Evolutionary conservation across 2,797 vertebrate species (phyloP).

Genomic region (Neosalanx taihuensis): DNA sequence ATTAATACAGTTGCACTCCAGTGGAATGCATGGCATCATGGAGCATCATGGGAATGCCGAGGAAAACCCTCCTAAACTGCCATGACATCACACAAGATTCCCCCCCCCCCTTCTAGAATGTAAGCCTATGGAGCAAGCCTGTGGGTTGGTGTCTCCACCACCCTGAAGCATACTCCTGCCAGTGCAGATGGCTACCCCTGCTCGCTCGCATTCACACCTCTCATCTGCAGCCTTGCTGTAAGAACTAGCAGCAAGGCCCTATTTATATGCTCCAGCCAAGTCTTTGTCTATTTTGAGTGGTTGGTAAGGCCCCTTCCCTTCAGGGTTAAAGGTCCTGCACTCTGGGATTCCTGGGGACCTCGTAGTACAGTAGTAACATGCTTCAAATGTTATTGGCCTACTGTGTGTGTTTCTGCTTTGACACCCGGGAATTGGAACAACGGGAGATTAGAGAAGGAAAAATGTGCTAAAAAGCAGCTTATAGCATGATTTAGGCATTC

Average conservation of each 20-base stretch:
- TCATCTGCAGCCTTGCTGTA: constrained; percentile 45
- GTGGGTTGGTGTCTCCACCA: constrained; percentile 55
- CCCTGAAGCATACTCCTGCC: constrained; percentile 17
- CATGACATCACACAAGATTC: constrained; percentile 47
- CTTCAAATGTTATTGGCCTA: constrained; percentile 7
- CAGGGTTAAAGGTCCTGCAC: constrained; percentile 46
- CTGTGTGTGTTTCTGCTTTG: constrained; percentile 16
- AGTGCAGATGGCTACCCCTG: constrained; percentile 40
- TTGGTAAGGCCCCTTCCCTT: constrained; percentile 40
- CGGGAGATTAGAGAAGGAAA: constrained; percentile 24
- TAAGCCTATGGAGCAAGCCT: constrained; percentile 48
- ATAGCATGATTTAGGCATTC: background rate
- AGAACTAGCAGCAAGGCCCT: constrained; percentile 44
- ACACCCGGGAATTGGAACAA: constrained; percentile 17
- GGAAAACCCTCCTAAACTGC: constrained; percentile 39
- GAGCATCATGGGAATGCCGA: constrained; percentile 23
- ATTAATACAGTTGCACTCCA: constrained; percentile 37
- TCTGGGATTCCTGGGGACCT: constrained; percentile 22
- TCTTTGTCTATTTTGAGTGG: constrained; percentile 48
- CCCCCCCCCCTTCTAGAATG: constrained; percentile 15
- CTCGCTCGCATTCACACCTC: constrained; percentile 48
- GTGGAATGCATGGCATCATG: constrained; percentile 26
- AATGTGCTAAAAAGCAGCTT: constrained; percentile 22
- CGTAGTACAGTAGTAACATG: constrained; percentile 11
- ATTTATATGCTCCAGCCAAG: constrained; percentile 55